phyloP scores from a whole-genome alignment of 2,113 vertebrate genomes.

The Danio rerio region GRCz12tu NC_133198.1:38339501-38340000 shows the following conservation, averaged over 20 bases:
- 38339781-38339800: conserved; percentile 74
- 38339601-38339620: too few species aligned
- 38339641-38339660: too few species aligned
- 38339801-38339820: conserved; percentile 64
- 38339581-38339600: too few species aligned
- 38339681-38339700: neutral
- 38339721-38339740: conserved; percentile 56
- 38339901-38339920: conserved; percentile 71
- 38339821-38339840: conserved; percentile 41
- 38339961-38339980: conserved; percentile 46
- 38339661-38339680: neutral
- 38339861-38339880: conserved; percentile 41
- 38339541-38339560: too few species aligned
- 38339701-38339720: neutral
- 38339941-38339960: conserved; percentile 72
- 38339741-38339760: conserved; percentile 64
- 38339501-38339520: too few species aligned
- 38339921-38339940: conserved; percentile 76
- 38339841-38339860: conserved; percentile 39
- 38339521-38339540: too few species aligned
- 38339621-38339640: too few species aligned
- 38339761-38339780: conserved; percentile 58
- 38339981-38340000: conserved; percentile 72
- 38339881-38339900: conserved; percentile 77
- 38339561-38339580: too few species aligned